Percentiles rank a stretch among this genome's conserved stretches.
These are phyloP conservation scores for Manis javanica DNA, from an alignment of 2,797 vertebrate genomes.

Conservation along the genomic window DNA sequence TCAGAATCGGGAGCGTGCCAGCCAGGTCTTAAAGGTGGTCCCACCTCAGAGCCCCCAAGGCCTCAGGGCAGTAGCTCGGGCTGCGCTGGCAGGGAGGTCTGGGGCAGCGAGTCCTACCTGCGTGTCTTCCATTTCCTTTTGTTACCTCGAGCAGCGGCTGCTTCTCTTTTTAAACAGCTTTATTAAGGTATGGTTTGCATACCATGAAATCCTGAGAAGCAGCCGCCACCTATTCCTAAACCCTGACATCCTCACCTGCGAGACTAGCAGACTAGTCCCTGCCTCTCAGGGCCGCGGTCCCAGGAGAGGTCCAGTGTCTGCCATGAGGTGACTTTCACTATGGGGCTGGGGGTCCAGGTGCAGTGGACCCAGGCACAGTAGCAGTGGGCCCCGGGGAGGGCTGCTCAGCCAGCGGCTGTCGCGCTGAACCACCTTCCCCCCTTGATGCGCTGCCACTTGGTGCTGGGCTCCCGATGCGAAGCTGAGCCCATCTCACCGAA, in stretches of 20 bases:
- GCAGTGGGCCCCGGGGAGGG: neutral
- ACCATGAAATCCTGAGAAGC: neutral
- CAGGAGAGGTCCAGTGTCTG: accelerated
- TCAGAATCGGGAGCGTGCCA: neutral
- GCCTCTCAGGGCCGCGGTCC: accelerated
- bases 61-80: neutral
- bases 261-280: neutral
- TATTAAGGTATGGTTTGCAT: too few species aligned
- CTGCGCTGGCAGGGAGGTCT: neutral
- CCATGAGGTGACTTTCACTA: accelerated
- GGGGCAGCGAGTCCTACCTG: too few species aligned
- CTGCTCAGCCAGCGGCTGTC: neutral
- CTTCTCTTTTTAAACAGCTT: neutral
- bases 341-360: neutral
- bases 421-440: neutral
- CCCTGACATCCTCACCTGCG: neutral
- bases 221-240: neutral
- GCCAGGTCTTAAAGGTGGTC: neutral
- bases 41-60: neutral
- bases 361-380: accelerated
- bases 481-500: neutral
- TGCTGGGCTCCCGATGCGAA: neutral
- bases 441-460: accelerated
- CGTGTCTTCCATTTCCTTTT: accelerated
- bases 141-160: neutral